These are phyloP conservation scores for Helarctos malayanus DNA, from an alignment of 2,797 vertebrate species.

Conservation along the genomic window DNA sequence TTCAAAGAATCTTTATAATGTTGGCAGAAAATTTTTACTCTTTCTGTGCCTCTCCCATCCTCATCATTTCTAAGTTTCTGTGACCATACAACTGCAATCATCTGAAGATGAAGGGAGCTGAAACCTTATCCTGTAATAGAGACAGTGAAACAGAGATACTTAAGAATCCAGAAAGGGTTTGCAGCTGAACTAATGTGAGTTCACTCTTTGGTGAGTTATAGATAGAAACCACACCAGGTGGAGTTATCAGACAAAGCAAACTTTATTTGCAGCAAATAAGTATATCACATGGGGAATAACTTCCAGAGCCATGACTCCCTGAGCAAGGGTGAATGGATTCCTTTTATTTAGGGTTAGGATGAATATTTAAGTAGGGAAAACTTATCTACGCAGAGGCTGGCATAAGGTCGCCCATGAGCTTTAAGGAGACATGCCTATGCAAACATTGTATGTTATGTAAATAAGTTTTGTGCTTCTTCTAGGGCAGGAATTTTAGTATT, in stretches of 20 bases:
- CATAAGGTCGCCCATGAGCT: background rate
- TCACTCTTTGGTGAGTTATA: background rate
- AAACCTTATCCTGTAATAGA: constrained; percentile 54
- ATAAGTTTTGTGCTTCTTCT: background rate
- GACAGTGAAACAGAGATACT: constrained; percentile 45
- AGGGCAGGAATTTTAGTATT: background rate
- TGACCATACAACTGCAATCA: constrained; percentile 42
- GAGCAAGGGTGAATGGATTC: background rate
- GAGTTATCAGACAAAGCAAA: background rate
- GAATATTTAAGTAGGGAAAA: background rate
- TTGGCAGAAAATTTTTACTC: constrained; percentile 59
- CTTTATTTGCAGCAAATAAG: background rate
- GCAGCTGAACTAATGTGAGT: background rate
- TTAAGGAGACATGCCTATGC: background rate
- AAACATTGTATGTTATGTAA: background rate
- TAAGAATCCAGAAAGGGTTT: background rate
- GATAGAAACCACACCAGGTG: background rate
- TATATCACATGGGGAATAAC: background rate
- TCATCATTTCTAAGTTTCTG: constrained; percentile 66
- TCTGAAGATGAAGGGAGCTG: background rate
- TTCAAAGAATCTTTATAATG: constrained; percentile 79
- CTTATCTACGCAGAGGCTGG: background rate
- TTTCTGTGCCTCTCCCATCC: background rate
- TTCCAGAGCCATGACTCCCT: background rate
- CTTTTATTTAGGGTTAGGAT: background rate